A percentile compares a stretch with the other conserved stretches of the same genome.
These are phyloP conservation scores for Tetanocera ferruginea DNA, from an alignment of 2,888 invertebrate species.

Conservation along the genomic window DNA sequence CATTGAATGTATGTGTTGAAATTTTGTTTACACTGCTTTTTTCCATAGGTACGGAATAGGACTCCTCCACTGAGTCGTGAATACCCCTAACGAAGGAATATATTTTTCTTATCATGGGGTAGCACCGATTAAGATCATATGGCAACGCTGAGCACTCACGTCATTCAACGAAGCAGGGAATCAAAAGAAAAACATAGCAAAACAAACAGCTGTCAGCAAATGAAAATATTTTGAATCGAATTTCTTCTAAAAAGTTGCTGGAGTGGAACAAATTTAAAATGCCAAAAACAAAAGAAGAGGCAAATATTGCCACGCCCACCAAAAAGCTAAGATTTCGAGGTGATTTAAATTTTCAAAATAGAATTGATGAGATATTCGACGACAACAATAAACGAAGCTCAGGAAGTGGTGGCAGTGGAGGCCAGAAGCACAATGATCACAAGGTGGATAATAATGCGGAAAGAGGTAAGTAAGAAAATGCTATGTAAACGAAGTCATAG, in stretches of 20 bases:
- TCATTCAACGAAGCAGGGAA: not conserved
- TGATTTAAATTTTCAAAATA: slow-evolving; percentile 65
- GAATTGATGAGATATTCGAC: slow-evolving; percentile 59
- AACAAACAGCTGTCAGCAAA: slow-evolving; percentile 40
- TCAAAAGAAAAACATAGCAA: slow-evolving; percentile 16
- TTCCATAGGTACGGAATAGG: not conserved
- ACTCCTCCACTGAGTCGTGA: slow-evolving; percentile 1
- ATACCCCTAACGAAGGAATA: not conserved
- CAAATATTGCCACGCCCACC: slow-evolving; percentile 46
- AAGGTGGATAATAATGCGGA: slow-evolving; percentile 42
- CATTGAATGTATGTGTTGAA: too few relatives aligned
- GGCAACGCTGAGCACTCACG: not conserved
- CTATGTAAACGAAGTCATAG: not conserved
- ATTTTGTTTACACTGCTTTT: too few relatives aligned
- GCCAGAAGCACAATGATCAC: slow-evolving; percentile 20
- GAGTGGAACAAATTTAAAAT: slow-evolving; percentile 27
- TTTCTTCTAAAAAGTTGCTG: not conserved
- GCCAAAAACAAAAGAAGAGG: slow-evolving; percentile 49
- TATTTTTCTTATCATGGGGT: too few relatives aligned
- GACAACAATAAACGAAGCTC: slow-evolving; percentile 44
- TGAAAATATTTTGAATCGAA: slow-evolving; percentile 15
- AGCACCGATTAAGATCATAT: too few relatives aligned
- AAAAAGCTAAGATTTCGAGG: slow-evolving; percentile 72
- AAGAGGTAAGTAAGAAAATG: slow-evolving; percentile 44
- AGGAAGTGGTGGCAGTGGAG: slow-evolving; percentile 37